These are phyloP conservation scores for Anarhynchus alexandrinus DNA, from an alignment of 2,113 vertebrate species.

Conservation along the genomic window DNA sequence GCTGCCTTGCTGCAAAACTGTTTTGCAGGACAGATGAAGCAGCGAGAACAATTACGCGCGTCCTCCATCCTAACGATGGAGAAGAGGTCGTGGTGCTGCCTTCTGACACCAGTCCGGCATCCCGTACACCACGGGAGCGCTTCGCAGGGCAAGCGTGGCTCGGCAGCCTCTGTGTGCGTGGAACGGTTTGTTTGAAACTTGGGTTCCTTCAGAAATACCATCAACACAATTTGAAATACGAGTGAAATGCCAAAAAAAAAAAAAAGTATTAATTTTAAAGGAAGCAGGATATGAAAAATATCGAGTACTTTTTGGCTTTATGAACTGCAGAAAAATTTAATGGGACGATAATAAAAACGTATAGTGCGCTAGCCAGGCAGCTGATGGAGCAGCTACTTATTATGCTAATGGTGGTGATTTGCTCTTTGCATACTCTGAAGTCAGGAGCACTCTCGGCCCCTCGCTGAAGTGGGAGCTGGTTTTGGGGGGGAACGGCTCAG, in stretches of 20 bases:
- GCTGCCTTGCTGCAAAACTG: not conserved
- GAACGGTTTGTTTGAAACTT: not conserved
- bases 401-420: not conserved
- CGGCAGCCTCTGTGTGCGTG: not conserved
- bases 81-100: not conserved
- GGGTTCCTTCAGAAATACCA: not conserved
- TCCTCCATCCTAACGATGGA: not conserved
- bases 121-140: not conserved
- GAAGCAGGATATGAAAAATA: not conserved
- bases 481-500: too few relatives aligned
- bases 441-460: fast-evolving
- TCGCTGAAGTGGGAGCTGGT: not conserved
- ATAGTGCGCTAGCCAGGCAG: not conserved
- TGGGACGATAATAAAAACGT: not conserved
- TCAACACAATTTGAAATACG: not conserved
- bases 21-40: not conserved
- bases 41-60: fast-evolving
- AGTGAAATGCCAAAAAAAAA: not conserved
- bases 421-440: not conserved
- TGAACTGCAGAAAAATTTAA: not conserved
- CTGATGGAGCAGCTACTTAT: not conserved
- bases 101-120: too few relatives aligned
- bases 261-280: not conserved
- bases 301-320: not conserved
- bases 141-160: not conserved